Conservation (phyloP, 1,140 invertebrate species). For the Gryllus bimaculatus region DNA sequence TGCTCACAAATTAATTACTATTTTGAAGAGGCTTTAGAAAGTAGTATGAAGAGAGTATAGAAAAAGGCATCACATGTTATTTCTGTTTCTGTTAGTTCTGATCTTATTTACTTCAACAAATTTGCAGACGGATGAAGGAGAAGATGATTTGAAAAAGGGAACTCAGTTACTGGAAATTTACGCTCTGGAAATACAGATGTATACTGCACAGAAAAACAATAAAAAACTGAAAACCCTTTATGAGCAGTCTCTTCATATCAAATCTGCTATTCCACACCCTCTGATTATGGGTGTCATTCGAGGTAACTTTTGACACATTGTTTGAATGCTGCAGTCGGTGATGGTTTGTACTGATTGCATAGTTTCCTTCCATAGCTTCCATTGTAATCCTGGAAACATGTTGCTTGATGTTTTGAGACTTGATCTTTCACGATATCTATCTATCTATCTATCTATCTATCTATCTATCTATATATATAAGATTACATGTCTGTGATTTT, state of each 20-base stretch:
- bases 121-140: slow-evolving; percentile 90
- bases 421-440: no score
- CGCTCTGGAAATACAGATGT: slow-evolving; percentile 99
- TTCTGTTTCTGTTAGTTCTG: neutral
- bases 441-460: no score
- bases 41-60: no score
- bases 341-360: no score
- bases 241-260: slow-evolving; percentile 97
- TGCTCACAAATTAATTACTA: no score
- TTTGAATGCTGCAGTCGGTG: no score
- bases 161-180: slow-evolving; percentile 98
- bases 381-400: no score
- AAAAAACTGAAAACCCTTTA: slow-evolving; percentile 97
- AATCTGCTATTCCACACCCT: slow-evolving; percentile 98
- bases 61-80: neutral
- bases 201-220: slow-evolving; percentile 99
- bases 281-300: slow-evolving; percentile 99
- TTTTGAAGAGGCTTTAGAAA: neutral
- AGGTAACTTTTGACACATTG: slow-evolving; percentile 44
- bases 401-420: no score
- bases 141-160: slow-evolving; percentile 97
- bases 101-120: neutral
- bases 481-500: no score
- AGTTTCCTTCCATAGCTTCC: no score
- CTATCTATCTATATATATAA: no score